Percentiles rank a stretch among this genome's conserved stretches.
phyloP scores from a whole-genome alignment of 2,797 vertebrate species.

The Poecilia wingei region DNA sequence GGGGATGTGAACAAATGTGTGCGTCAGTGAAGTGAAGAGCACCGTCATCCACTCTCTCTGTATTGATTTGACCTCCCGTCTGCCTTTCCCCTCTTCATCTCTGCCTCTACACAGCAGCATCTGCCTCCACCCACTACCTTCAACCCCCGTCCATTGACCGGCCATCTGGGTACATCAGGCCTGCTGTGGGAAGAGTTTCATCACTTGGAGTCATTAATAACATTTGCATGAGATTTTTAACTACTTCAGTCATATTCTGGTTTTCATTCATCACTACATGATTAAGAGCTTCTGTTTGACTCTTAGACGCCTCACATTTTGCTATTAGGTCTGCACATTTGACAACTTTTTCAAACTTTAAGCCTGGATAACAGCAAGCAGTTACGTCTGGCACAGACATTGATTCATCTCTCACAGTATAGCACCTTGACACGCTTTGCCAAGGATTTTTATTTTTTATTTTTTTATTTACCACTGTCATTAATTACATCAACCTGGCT shows the following conservation, averaged over 20 bases:
- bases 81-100: conserved; percentile 29
- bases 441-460: neutral
- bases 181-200: neutral
- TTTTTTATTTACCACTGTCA: neutral
- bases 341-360: neutral
- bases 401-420: neutral
- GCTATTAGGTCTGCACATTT: neutral
- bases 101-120: conserved; percentile 42
- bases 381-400: neutral
- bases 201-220: neutral
- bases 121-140: conserved; percentile 47
- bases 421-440: neutral
- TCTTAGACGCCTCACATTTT: no score
- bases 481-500: neutral
- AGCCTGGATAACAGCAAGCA: neutral
- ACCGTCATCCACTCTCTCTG: conserved; percentile 1
- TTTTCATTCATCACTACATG: neutral
- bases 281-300: neutral
- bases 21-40: conserved; percentile 3
- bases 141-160: conserved; percentile 22
- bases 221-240: neutral
- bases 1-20: conserved; percentile 16
- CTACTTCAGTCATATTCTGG: neutral
- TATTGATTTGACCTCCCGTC: conserved; percentile 63
- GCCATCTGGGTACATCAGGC: conserved; percentile 36